Evolutionary conservation across 2,113 vertebrate genomes (phyloP).

Genomic region (Pteronura brasiliensis): DNA sequence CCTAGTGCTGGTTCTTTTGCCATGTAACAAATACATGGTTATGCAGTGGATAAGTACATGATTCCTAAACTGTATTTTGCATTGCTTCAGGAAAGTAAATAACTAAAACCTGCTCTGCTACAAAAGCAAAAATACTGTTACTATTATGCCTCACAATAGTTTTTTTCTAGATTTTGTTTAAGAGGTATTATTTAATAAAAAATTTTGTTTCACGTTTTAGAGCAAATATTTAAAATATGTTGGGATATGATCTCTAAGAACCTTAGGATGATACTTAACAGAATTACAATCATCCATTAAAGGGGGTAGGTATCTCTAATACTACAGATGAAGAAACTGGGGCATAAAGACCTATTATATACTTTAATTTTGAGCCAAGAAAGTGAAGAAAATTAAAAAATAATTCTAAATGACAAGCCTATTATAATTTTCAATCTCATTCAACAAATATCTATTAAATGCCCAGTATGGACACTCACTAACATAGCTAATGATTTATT

Average conservation of each 20-base stretch:
- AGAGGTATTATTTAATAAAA: not conserved
- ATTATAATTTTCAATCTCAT: not conserved
- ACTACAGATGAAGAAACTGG: not conserved
- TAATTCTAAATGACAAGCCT: not conserved
- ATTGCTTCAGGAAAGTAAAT: not conserved
- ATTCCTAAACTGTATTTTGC: not conserved
- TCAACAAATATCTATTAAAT: constrained; percentile 1
- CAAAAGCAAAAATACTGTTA: not conserved
- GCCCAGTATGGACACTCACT: not conserved
- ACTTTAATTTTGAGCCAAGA: not conserved
- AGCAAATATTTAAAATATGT: not conserved
- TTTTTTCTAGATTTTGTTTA: not conserved
- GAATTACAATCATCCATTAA: not conserved
- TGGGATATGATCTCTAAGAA: not conserved
- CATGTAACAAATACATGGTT: not conserved
- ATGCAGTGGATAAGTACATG: not conserved
- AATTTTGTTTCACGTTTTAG: not conserved
- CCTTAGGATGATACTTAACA: not conserved
- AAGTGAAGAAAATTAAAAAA: not conserved
- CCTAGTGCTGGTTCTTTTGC: not conserved
- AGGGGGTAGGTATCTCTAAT: not conserved
- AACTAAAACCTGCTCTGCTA: not conserved
- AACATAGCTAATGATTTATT: not conserved
- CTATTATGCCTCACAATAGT: not conserved
- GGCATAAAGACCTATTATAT: not conserved